Conservation (phyloP, 1,140 invertebrate species). For the Plectrocnemia conspersa region DNA sequence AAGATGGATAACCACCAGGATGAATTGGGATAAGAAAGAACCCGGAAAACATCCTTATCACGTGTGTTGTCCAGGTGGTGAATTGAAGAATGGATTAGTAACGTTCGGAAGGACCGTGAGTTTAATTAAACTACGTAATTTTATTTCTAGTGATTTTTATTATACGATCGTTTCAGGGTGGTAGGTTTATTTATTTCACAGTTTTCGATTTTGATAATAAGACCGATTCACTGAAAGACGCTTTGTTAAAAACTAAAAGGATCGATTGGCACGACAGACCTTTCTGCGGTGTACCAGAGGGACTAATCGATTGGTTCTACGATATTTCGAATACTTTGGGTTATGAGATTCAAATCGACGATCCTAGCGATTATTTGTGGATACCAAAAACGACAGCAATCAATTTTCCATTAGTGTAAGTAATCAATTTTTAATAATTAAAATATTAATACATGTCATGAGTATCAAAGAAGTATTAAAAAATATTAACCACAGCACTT, state of each 20-base stretch:
- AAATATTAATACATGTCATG: background rate
- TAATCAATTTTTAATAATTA: constrained; percentile 2
- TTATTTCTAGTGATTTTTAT: background rate
- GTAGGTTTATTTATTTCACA: constrained; percentile 13
- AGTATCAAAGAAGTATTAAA: no score
- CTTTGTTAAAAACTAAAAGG: constrained; percentile 29
- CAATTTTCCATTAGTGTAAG: constrained; percentile 1
- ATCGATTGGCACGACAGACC: constrained; percentile 33
- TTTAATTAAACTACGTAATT: background rate
- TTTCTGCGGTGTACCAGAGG: constrained; percentile 23
- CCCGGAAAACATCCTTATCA: constrained; percentile 12
- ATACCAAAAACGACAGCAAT: constrained; percentile 14
- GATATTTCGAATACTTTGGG: constrained; percentile 16
- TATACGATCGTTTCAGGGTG: constrained; percentile 13
- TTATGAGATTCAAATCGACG: constrained; percentile 9
- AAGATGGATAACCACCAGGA: constrained; percentile 18
- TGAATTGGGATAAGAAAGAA: constrained; percentile 17
- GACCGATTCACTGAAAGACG: constrained; percentile 25
- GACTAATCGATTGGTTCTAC: constrained; percentile 11
- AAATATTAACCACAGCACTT: no score
- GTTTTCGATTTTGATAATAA: constrained; percentile 34
- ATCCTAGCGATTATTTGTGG: constrained; percentile 20
- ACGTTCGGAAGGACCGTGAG: constrained; percentile 26
- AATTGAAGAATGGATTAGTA: constrained; percentile 24
- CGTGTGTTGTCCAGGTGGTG: constrained; percentile 23